phyloP scores from a whole-genome alignment of 2,888 invertebrate species.

The Teleogryllus oceanicus region DNA sequence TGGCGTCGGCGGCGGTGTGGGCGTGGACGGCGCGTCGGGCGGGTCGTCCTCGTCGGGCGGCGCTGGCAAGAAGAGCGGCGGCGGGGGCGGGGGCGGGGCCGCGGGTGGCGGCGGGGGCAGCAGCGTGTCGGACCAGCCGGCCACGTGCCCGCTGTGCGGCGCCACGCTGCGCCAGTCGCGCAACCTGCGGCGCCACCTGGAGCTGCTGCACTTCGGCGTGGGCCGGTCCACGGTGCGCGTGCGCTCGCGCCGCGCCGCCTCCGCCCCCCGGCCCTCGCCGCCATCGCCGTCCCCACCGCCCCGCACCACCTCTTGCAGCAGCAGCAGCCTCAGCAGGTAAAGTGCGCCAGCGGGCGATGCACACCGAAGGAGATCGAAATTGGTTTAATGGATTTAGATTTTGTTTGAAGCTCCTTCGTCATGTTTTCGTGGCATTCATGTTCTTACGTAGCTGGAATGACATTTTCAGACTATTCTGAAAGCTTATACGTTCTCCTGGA shows the following conservation, averaged over 20 bases:
- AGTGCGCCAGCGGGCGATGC: no score
- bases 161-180: conserved; percentile 40
- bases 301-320: background rate
- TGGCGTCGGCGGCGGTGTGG: background rate
- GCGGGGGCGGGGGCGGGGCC: background rate
- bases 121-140: conserved; percentile 40
- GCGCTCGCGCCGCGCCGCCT: conserved; percentile 27
- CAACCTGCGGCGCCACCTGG: conserved; percentile 41
- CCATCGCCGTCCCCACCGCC: background rate
- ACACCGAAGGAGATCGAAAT: no score
- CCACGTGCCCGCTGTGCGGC: conserved; percentile 40
- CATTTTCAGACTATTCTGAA: no score
- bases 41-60: background rate
- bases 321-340: conserved; percentile 2
- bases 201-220: conserved; percentile 39
- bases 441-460: no score
- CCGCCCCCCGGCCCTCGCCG: background rate
- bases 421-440: no score
- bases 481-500: no score
- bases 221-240: conserved; percentile 32
- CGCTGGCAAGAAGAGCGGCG: background rate
- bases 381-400: no score
- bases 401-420: no score
- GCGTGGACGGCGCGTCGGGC: background rate
- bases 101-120: conserved; percentile 24